These are phyloP conservation scores for Mechanitis mazaeus DNA, from an alignment of 2,888 invertebrate genomes.

Conservation along the genomic window DNA sequence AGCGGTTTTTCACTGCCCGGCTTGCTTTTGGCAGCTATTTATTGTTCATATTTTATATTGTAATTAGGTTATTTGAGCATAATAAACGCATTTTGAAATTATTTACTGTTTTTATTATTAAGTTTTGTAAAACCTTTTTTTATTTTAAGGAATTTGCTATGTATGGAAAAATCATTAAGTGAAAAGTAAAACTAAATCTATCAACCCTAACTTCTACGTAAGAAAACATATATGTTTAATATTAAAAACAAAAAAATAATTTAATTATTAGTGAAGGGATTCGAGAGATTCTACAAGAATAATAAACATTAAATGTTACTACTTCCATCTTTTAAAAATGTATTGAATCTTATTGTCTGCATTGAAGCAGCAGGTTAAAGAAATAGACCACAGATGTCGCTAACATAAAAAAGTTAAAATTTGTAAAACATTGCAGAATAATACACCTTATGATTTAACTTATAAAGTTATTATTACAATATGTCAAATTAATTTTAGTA, in stretches of 20 bases:
- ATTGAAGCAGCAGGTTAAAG: neutral
- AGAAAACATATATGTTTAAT: too few species aligned
- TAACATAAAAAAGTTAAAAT: neutral
- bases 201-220: too few species aligned
- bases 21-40: constrained; percentile 35
- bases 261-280: too few species aligned
- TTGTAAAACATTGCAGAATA: neutral
- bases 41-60: constrained; percentile 35
- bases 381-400: constrained; percentile 12
- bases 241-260: too few species aligned
- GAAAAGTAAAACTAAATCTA: too few species aligned
- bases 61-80: constrained; percentile 46
- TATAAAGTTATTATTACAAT: neutral
- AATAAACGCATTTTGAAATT: constrained; percentile 47
- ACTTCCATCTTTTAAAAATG: constrained; percentile 18
- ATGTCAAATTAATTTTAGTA: too few species aligned
- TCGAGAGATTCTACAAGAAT: too few species aligned
- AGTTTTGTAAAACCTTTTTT: too few species aligned
- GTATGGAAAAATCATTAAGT: too few species aligned
- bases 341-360: neutral
- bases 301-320: too few species aligned
- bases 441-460: neutral
- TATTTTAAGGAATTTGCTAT: neutral
- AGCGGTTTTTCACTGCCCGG: constrained; percentile 7
- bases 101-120: constrained; percentile 23